Evolutionary conservation across 2,797 vertebrate genomes (phyloP), one percentile per base, ranked within the genome.

Genomic region (Tenualosa thibaudeaui): DNA sequence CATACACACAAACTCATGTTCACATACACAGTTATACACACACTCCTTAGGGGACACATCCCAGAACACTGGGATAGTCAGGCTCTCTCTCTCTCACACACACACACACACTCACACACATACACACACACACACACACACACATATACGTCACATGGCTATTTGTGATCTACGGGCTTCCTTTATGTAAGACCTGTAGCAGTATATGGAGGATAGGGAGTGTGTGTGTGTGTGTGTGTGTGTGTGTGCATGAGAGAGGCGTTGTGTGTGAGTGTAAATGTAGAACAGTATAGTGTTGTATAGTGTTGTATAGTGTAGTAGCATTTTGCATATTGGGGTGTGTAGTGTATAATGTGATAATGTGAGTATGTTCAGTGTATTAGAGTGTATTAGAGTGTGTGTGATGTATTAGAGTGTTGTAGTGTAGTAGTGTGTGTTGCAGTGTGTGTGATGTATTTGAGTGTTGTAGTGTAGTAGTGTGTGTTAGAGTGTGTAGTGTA

Each of bases 211-310:
- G 6, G 58, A 10, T 22, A 62, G 58, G 19, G 5, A 31, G 62
- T 31, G 60, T 65, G 60, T 62, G 60, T 65, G n/a, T 68, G 62
- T 31, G 60, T 65, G 60, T 62, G 60, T 65, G n/a, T 65, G 60
- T 65, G n/a, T 65, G 60, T 24, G 62, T 6, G 5, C 8, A 0
- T 31, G 62, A 7, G 58, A 5, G 58, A 7, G 58, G 2, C 22
- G 6, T 19, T 62, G 58, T 31, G 9, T 68, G 62, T 31, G 62
- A 10, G n/a, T 31, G 62, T 65, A 24, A 0, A 4, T 62, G 60
- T 24, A 1, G 31, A 31, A 31, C 31, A 5, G 58, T 7, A 19
- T 60, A 5, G 58, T 62, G 58, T 62, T 31, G 31, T 31, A 31
- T 31, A 31, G 31, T 31, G 31, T 31, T 0, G 31, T 31, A 31